Conservation (phyloP, 2,113 vertebrate species). For the Psittacula cyanocephala region DNA sequence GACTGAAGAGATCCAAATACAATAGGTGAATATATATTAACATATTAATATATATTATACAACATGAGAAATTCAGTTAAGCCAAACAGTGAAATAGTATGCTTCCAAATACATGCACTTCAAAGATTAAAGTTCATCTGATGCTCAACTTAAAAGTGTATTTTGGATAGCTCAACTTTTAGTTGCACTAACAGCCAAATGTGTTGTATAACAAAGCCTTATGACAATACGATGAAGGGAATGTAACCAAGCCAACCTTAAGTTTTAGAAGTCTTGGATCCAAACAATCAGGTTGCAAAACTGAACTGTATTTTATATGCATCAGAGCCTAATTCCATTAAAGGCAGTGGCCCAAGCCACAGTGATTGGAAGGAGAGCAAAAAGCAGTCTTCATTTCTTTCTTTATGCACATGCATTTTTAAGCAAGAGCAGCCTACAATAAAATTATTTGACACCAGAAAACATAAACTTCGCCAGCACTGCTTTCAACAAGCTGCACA, state of each 20-base stretch:
- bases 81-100: neutral
- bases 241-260: neutral
- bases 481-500: neutral
- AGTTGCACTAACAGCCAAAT: neutral
- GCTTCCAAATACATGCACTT: neutral
- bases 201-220: neutral
- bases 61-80: neutral
- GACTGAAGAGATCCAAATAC: neutral
- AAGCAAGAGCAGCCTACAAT: neutral
- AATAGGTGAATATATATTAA: neutral
- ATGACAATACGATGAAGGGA: neutral
- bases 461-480: neutral
- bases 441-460: constrained; percentile 9
- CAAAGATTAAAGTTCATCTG: neutral
- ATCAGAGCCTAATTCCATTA: constrained; percentile 51
- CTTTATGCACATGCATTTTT: constrained; percentile 1
- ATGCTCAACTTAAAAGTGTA: neutral
- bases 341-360: constrained; percentile 1
- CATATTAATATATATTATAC: neutral
- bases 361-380: neutral
- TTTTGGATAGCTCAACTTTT: neutral
- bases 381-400: neutral
- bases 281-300: neutral
- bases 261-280: neutral
- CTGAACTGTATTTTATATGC: constrained; percentile 12